These are phyloP conservation scores for Xestobium rufovillosum DNA, from an alignment of 2,888 invertebrate species.

Conservation along the genomic window DNA sequence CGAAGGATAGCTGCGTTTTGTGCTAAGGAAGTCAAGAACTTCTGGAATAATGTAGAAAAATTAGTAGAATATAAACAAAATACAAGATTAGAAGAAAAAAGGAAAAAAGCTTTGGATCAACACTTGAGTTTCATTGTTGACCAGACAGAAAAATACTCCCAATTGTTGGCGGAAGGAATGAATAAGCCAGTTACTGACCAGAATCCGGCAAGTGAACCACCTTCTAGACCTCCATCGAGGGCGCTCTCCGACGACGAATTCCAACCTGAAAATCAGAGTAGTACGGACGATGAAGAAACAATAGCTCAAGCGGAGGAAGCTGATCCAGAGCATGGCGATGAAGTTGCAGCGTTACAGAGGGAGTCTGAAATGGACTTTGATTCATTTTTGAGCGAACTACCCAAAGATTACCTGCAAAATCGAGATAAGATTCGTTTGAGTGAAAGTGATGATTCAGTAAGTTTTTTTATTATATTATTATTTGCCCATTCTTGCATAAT, in stretches of 20 bases:
- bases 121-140: constrained; percentile 97
- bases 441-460: constrained; percentile 35
- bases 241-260: constrained; percentile 67
- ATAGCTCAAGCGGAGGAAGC: constrained; percentile 75
- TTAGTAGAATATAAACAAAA: constrained; percentile 91
- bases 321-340: constrained; percentile 54
- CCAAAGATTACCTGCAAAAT: constrained; percentile 71
- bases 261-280: constrained; percentile 66
- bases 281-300: constrained; percentile 87
- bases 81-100: constrained; percentile 85
- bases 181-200: constrained; percentile 47
- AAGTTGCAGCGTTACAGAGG: constrained; percentile 77
- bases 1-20: constrained; percentile 82
- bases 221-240: constrained; percentile 44
- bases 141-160: constrained; percentile 95
- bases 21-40: constrained; percentile 87
- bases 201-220: constrained; percentile 42
- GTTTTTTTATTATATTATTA: too few species aligned
- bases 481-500: background rate
- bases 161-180: constrained; percentile 80
- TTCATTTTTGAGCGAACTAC: constrained; percentile 73
- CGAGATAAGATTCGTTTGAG: constrained; percentile 50
- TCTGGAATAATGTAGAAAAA: constrained; percentile 97
- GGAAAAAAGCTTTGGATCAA: constrained; percentile 90
- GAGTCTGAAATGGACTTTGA: constrained; percentile 86